These are phyloP conservation scores for Myrmophylax atrothorax DNA, from an alignment of 2,113 vertebrate genomes.

Conservation along the genomic window DNA sequence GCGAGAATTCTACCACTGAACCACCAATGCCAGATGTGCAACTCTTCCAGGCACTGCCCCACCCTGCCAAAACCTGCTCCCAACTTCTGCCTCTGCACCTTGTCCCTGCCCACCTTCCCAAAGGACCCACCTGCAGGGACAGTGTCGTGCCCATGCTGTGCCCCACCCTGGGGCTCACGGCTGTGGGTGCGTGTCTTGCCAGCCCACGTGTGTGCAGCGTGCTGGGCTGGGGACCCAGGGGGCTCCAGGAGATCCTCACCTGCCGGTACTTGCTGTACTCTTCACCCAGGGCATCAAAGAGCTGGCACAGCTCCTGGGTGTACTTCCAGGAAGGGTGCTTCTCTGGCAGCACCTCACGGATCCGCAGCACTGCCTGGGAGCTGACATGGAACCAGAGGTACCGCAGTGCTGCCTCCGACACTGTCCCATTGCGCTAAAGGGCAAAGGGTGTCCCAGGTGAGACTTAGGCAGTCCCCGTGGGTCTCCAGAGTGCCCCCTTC, in stretches of 20 bases:
- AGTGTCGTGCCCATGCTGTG: rapidly evolving
- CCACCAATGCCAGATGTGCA: neutral
- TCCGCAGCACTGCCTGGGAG: constrained; percentile 76
- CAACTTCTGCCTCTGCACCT: rapidly evolving
- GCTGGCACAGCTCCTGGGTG: constrained; percentile 72
- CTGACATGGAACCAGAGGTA: constrained; percentile 85
- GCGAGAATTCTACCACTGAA: constrained; percentile 61
- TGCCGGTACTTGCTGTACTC: neutral
- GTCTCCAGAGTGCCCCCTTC: neutral
- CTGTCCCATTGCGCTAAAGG: constrained; percentile 65
- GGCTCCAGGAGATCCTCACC: neutral
- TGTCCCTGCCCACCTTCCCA: rapidly evolving
- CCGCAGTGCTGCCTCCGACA: constrained; percentile 75
- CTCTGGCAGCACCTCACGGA: constrained; percentile 77
- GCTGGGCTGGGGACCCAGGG: neutral
- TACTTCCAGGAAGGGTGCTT: constrained; percentile 83
- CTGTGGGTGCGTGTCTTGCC: too few relatives aligned
- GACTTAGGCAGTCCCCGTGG: rapidly evolving
- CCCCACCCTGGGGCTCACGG: rapidly evolving
- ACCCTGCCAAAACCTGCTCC: rapidly evolving
- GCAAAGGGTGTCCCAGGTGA: neutral
- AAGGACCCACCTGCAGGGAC: rapidly evolving
- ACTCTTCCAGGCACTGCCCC: rapidly evolving
- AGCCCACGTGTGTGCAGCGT: rapidly evolving
- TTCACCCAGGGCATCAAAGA: constrained; percentile 31